phyloP scores from a whole-genome alignment of 2,797 vertebrate genomes.

The Meriones psammophilus region DNA sequence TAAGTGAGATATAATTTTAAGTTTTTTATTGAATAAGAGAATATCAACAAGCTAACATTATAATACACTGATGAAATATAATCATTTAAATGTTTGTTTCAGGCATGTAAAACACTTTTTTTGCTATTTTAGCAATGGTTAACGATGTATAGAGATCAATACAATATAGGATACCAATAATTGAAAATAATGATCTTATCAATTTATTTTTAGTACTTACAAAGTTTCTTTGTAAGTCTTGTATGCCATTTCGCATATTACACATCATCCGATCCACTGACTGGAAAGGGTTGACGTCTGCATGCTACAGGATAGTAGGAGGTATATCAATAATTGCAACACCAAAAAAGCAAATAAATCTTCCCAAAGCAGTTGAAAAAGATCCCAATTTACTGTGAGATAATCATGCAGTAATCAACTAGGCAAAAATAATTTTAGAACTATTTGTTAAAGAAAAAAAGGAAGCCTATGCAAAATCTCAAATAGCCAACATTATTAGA shows the following conservation, averaged over 20 bases:
- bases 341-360: constrained; percentile 43
- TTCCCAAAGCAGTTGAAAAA: constrained; percentile 54
- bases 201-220: constrained; percentile 89
- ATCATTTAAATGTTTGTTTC: constrained; percentile 65
- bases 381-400: background rate
- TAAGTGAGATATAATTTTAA: constrained; percentile 36
- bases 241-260: constrained; percentile 92
- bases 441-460: constrained; percentile 42
- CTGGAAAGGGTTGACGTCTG: constrained; percentile 89
- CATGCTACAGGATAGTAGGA: constrained; percentile 76
- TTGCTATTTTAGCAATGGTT: background rate
- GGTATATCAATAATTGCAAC: constrained; percentile 63
- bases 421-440: constrained; percentile 57
- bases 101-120: background rate
- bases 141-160: constrained; percentile 58
- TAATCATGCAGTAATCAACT: constrained; percentile 37
- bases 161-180: background rate
- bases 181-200: constrained; percentile 51
- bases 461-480: constrained; percentile 18
- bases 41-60: background rate
- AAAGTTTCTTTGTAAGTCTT: constrained; percentile 91
- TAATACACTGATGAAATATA: background rate
- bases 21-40: constrained; percentile 67
- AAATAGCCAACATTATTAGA: constrained; percentile 27
- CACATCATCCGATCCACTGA: constrained; percentile 93